Conservation (phyloP, 2,888 invertebrate species). For the Platycheirus albimanus region DNA sequence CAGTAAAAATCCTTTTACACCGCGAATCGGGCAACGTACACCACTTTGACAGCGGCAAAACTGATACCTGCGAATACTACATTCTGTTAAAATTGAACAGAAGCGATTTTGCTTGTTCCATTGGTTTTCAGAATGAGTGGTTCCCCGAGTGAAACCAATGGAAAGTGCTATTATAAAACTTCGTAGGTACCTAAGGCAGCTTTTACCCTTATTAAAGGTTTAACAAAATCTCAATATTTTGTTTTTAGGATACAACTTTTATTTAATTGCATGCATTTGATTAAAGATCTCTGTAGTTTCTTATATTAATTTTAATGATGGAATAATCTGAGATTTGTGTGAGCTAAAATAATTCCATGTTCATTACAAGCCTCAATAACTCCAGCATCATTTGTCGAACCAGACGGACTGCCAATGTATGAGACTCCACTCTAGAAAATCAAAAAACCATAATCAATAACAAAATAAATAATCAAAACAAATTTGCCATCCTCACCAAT, state of each 20-base stretch:
- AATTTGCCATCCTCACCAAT: constrained; percentile 85
- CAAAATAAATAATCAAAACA: neutral
- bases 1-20: too few species aligned
- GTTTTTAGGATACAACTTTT: neutral
- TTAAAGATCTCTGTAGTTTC: neutral
- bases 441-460: neutral
- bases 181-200: too few species aligned
- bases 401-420: constrained; percentile 96
- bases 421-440: constrained; percentile 93
- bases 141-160: too few species aligned
- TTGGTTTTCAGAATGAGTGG: too few species aligned
- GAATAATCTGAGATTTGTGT: constrained; percentile 95
- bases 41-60: too few species aligned
- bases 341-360: constrained; percentile 92
- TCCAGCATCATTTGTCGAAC: constrained; percentile 95
- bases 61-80: too few species aligned
- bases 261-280: constrained; percentile 1
- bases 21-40: too few species aligned
- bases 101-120: too few species aligned
- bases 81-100: too few species aligned
- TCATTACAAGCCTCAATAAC: constrained; percentile 96
- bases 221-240: too few species aligned
- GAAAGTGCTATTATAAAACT: too few species aligned
- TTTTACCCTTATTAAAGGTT: too few species aligned
- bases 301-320: constrained; percentile 87